A percentile compares a stretch with the other conserved stretches of the same genome.
phyloP scores from a whole-genome alignment of 2,888 invertebrate species.

The Apoda limacodes region DNA sequence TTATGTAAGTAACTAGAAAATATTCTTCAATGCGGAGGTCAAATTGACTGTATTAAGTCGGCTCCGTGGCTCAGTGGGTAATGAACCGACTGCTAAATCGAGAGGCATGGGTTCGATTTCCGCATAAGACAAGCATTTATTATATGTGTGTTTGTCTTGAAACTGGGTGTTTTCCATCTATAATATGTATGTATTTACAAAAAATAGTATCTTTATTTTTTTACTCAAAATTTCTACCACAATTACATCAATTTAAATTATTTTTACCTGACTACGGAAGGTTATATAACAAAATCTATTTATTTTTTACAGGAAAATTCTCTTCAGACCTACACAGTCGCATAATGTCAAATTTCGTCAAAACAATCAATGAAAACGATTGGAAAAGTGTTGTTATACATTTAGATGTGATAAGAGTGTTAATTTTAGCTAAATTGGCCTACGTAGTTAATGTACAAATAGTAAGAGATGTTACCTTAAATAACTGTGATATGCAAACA shows the following conservation, averaged over 20 bases:
- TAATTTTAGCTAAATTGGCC: conserved; percentile 48
- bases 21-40: too few relatives aligned
- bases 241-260: too few relatives aligned
- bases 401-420: conserved; percentile 44
- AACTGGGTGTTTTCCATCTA: too few relatives aligned
- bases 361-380: conserved; percentile 42
- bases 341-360: conserved; percentile 43
- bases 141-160: too few relatives aligned
- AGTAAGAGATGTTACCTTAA: conserved; percentile 41
- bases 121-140: too few relatives aligned
- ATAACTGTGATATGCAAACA: conserved; percentile 49
- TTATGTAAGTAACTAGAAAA: too few relatives aligned
- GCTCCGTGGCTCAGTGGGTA: too few relatives aligned
- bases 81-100: too few relatives aligned
- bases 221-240: not conserved
- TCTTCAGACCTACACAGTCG: conserved; percentile 42
- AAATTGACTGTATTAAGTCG: too few relatives aligned
- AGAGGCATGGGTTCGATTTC: too few relatives aligned
- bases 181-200: too few relatives aligned
- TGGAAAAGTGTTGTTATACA: conserved; percentile 47
- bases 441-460: conserved; percentile 62
- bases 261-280: too few relatives aligned
- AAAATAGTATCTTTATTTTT: not conserved
- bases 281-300: not conserved
- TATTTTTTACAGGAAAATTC: conserved; percentile 49